Evolutionary conservation across 2,797 vertebrate species (phyloP).

Genomic region (Yasuhikotakia modesta): DNA sequence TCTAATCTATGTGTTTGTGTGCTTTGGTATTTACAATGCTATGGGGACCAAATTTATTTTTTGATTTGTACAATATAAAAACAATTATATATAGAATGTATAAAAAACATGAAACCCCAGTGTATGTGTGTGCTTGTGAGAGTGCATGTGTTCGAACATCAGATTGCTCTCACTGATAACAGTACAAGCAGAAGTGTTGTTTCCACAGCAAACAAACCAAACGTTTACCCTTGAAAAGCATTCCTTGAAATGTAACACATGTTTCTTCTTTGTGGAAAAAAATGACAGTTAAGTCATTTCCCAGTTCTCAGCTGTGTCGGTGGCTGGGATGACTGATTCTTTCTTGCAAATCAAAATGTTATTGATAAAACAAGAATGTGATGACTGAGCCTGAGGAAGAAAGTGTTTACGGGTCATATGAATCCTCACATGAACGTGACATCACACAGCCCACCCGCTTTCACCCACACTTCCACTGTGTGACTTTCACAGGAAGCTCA

Average conservation of each 20-base stretch:
- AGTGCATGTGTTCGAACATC: conserved; percentile 14
- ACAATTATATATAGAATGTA: too few relatives aligned
- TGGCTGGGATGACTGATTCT: conserved; percentile 41
- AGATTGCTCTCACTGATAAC: conserved; percentile 50
- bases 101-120: background rate
- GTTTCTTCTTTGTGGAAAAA: conserved; percentile 47
- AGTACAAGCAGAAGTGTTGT: conserved; percentile 56
- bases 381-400: conserved; percentile 39
- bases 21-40: background rate
- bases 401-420: conserved; percentile 14
- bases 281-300: conserved; percentile 47
- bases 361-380: conserved; percentile 39
- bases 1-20: conserved; percentile 22
- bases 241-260: conserved; percentile 32
- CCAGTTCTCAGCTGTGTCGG: conserved; percentile 43
- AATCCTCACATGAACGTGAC: conserved; percentile 50
- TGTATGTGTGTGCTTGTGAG: conserved; percentile 8
- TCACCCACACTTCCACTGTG: conserved; percentile 29
- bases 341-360: conserved; percentile 42
- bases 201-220: conserved; percentile 57
- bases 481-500: conserved; percentile 49
- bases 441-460: conserved; percentile 46
- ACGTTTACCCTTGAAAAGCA: conserved; percentile 20
- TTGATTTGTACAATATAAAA: too few relatives aligned
- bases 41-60: too few relatives aligned